These are phyloP conservation scores for Halichoeres trimaculatus DNA, from an alignment of 2,113 vertebrate species.

Conservation along the genomic window DNA sequence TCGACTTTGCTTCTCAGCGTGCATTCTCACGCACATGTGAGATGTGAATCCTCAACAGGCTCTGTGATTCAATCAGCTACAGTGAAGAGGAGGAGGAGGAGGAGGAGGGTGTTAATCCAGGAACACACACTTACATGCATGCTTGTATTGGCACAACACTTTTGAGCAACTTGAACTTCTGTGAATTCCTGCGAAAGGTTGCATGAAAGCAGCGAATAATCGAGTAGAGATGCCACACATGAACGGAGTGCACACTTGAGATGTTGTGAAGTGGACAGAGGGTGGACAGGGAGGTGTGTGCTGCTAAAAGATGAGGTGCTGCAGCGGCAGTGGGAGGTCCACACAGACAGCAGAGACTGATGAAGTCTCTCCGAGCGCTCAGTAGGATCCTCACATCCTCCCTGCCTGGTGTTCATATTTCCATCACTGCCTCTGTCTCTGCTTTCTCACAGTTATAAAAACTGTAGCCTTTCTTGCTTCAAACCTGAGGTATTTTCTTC, in stretches of 20 bases:
- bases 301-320: slow-evolving; percentile 43
- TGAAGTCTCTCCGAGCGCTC: slow-evolving; percentile 34
- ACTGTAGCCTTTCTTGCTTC: background rate
- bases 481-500: background rate
- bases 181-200: background rate
- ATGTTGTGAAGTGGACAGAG: slow-evolving; percentile 27
- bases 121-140: background rate
- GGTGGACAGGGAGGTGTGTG: slow-evolving; percentile 44
- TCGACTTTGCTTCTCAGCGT: background rate
- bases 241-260: slow-evolving; percentile 12
- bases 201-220: background rate
- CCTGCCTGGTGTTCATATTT: slow-evolving; percentile 8
- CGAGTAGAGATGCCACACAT: background rate
- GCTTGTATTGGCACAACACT: background rate
- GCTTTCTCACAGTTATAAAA: background rate
- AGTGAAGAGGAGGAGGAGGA: background rate
- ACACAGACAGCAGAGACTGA: slow-evolving; percentile 37
- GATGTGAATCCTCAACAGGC: slow-evolving; percentile 6
- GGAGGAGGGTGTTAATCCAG: background rate
- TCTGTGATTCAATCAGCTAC: background rate
- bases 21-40: background rate
- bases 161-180: too few species aligned
- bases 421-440: background rate
- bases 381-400: slow-evolving; percentile 16
- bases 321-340: slow-evolving; percentile 51